Evolutionary conservation across 2,113 vertebrate species (phyloP), one percentile per base, ranked within the genome.

Genomic region (Paralichthys olivaceus): DNA sequence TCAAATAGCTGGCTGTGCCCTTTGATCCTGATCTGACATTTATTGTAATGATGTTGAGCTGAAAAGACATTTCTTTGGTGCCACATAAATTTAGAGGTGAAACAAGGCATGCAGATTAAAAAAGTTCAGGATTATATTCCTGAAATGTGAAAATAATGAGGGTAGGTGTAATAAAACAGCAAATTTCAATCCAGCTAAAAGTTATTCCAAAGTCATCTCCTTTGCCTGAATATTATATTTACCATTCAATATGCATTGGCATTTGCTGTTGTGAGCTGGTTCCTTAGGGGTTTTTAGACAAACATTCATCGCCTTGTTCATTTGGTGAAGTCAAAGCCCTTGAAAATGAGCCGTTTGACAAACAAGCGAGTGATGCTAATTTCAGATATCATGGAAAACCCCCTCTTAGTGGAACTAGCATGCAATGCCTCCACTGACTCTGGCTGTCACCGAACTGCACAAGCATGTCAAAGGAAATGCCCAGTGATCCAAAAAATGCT

Each of bases 1-100:
- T 74, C 80, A 84, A 79, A 90, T 75, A 89, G 76, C 78, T 81
- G 69, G 71, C 88, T 87, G 75, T 90, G 91, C 92, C 88, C 85
- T 93, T 92, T 89, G 91, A 86, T 80, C 65, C 49, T 71, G 53
- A 80, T 80, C 34, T 19, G 1, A 40, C 40, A 68, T 89, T 75
- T 87, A 78, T 72, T 86, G 58, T 74, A 80, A 79, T 81, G 84
- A 85, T 53, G 40, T 54, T 72, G 75, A 88, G 53, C 69, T 72
- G 80, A 77, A 83, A 85, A 79, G 54, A 75, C 73, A 77, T 72
- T 72, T 80, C 65, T 80, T 80, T 83, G 79, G 80, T 87, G 80
- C 69, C 84, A 75, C 65, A 76, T 72, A 25, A 55, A 72, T 55
- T 71, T 62, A 55, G 43, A 72, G 56, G 63, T 74, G 49, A 81